These are phyloP conservation scores for Pseudomyrmex pallidus DNA, from an alignment of 1,140 invertebrate species.

Conservation along the genomic window DNA sequence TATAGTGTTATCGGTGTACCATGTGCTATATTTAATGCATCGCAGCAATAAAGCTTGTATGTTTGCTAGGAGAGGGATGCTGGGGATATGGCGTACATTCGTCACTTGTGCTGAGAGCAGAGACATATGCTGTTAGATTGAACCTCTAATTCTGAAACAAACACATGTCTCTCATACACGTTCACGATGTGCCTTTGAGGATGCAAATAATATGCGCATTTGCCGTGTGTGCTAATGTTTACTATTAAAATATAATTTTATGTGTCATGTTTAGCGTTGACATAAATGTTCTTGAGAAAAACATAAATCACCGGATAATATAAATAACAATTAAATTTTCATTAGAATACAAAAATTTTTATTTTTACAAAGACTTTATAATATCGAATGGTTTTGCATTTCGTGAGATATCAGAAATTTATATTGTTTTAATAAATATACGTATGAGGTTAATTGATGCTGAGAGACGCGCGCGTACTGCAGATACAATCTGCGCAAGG, in stretches of 20 bases:
- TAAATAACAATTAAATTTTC: too few relatives aligned
- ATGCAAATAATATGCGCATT: not conserved
- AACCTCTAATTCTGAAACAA: not conserved
- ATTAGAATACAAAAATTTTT: too few relatives aligned
- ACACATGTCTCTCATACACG: not conserved
- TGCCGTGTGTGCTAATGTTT: too few relatives aligned
- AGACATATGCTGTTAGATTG: not conserved
- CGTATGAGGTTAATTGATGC: conserved; percentile 29
- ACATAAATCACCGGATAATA: too few relatives aligned
- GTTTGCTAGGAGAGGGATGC: not conserved
- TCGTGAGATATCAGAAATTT: not conserved
- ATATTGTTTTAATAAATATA: conserved; percentile 4
- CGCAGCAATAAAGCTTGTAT: not conserved
- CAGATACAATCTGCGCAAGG: conserved; percentile 38
- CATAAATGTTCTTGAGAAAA: too few relatives aligned
- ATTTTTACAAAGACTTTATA: too few relatives aligned
- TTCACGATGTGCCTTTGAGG: not conserved
- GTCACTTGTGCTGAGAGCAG: not conserved
- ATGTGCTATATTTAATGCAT: not conserved
- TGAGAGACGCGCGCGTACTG: conserved; percentile 27
- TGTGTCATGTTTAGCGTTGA: too few relatives aligned
- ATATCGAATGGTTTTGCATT: too few relatives aligned
- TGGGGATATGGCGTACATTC: not conserved
- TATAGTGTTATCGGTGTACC: not conserved
- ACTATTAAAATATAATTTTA: too few relatives aligned